Evolutionary conservation across 1,140 invertebrate species (phyloP).

Genomic region (Rhizoglyphus robini): DNA sequence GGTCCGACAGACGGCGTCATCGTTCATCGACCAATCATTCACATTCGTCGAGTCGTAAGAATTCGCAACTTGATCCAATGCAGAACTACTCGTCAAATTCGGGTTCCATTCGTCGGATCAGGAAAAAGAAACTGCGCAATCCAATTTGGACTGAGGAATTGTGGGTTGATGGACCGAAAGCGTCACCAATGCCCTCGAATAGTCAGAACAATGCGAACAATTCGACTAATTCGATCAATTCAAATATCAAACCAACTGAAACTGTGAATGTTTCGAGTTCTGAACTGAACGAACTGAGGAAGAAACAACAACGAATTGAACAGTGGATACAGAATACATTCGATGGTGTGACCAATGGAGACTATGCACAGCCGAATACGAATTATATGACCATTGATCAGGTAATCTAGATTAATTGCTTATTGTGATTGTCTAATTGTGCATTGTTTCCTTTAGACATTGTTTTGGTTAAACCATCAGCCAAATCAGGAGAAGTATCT

Average conservation of each 20-base stretch:
- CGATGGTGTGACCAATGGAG: not conserved
- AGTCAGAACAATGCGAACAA: not conserved
- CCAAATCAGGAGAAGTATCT: not conserved
- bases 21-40: not conserved
- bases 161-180: constrained; percentile 23
- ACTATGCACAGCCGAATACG: not conserved
- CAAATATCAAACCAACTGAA: too few relatives aligned
- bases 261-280: too few relatives aligned
- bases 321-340: constrained; percentile 13
- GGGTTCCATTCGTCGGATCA: not conserved
- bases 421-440: not conserved
- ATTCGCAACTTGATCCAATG: not conserved
- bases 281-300: not conserved
- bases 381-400: not conserved
- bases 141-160: constrained; percentile 14
- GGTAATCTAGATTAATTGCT: not conserved
- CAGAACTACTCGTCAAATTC: not conserved
- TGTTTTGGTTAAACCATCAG: not conserved
- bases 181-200: not conserved
- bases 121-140: not conserved
- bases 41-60: not conserved
- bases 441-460: not conserved
- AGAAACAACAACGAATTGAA: constrained; percentile 18
- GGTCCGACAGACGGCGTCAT: not conserved
- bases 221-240: too few relatives aligned